phyloP scores from a whole-genome alignment of 2,797 vertebrate genomes.

The Psittacula derbiana region DNA sequence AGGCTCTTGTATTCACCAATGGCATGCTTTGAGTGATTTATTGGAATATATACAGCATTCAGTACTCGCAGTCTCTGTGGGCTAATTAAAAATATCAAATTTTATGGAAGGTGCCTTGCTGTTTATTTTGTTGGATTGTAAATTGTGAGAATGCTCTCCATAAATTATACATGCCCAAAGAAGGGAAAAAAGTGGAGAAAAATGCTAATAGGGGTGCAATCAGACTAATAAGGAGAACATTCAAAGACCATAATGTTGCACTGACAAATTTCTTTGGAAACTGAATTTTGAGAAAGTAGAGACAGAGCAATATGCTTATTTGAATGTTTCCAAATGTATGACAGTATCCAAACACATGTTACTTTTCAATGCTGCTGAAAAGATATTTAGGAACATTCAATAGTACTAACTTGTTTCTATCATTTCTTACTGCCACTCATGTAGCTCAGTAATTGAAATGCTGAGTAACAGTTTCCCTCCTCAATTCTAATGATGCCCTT shows the following conservation, averaged over 20 bases:
- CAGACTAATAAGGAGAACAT: slow-evolving; percentile 53
- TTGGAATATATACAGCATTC: slow-evolving; percentile 1
- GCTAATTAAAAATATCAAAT: slow-evolving; percentile 64
- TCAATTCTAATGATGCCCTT: slow-evolving; percentile 76
- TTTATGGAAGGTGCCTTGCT: slow-evolving; percentile 49
- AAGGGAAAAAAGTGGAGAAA: slow-evolving; percentile 24
- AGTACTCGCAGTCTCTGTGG: slow-evolving; percentile 4
- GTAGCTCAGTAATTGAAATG: slow-evolving; percentile 71
- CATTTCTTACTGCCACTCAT: slow-evolving; percentile 68
- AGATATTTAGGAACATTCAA: slow-evolving; percentile 57
- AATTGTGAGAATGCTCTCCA: slow-evolving; percentile 59
- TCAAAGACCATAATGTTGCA: slow-evolving; percentile 47
- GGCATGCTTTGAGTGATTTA: background rate
- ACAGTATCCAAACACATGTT: slow-evolving; percentile 16
- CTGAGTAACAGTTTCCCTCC: slow-evolving; percentile 70
- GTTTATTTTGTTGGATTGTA: slow-evolving; percentile 57
- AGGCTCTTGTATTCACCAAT: background rate
- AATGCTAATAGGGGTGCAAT: slow-evolving; percentile 43
- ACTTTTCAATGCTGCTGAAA: slow-evolving; percentile 46
- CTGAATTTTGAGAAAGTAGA: slow-evolving; percentile 14
- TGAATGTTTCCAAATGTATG: slow-evolving; percentile 54
- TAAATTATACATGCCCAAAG: slow-evolving; percentile 44
- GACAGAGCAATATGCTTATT: slow-evolving; percentile 19
- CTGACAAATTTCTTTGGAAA: slow-evolving; percentile 42
- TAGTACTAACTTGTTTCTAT: slow-evolving; percentile 67